phyloP scores from a whole-genome alignment of 2,113 vertebrate species.

The Chaetorhynchus papuensis region DNA sequence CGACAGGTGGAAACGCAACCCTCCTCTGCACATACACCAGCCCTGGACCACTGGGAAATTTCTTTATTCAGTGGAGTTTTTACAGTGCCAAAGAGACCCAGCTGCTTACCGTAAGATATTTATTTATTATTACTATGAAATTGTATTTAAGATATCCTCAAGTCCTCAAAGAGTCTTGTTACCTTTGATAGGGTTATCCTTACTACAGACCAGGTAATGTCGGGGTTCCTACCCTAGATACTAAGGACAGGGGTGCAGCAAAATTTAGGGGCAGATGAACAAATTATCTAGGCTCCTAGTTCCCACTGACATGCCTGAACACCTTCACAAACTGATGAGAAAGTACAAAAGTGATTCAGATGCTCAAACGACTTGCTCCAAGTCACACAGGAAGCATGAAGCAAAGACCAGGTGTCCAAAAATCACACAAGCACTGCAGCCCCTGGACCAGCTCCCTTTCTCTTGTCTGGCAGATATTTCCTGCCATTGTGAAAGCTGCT shows the following conservation, averaged over 20 bases:
- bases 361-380: neutral
- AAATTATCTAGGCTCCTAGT: neutral
- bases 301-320: neutral
- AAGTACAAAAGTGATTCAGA: neutral
- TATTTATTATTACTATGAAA: neutral
- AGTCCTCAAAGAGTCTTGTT: neutral
- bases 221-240: neutral
- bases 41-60: neutral
- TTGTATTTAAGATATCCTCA: neutral
- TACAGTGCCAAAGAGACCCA: slow-evolving; percentile 40
- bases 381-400: neutral
- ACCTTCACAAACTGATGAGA: neutral
- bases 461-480: slow-evolving; percentile 8
- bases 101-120: slow-evolving; percentile 21
- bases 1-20: slow-evolving; percentile 9
- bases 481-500: neutral
- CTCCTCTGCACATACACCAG: slow-evolving; percentile 42
- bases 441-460: neutral
- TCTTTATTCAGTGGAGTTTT: slow-evolving; percentile 66
- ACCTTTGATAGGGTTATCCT: neutral
- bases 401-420: neutral
- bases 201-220: neutral
- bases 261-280: neutral
- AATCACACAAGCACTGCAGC: neutral
- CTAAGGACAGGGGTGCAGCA: neutral